Evolutionary conservation across 2,797 vertebrate genomes (phyloP), one percentile per base, ranked within the genome.

Genomic region (Triplophysa yarkandensis): DNA sequence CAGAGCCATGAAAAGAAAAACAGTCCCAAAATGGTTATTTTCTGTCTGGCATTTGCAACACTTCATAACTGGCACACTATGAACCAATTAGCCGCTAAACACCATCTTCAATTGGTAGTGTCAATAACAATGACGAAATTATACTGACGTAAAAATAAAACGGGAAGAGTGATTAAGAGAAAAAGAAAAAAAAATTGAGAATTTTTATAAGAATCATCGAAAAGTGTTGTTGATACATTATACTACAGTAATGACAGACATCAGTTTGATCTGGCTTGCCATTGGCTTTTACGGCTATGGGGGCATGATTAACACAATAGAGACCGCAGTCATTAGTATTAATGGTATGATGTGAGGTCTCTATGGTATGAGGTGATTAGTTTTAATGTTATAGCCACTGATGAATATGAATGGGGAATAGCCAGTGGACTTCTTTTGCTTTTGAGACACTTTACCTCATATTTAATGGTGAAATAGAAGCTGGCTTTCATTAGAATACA

Each of bases 1-100:
- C 8, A 28, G 13, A 27, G 25, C 13, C 4, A 50, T 9, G 11
- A 21, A 54, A 6, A 46, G 44, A 46, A 16, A 7, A 61, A 13
- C 3, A 0, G 41, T 19, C 21, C 4, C 7, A 13, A 71, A 64
- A 67, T 55, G 39, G 76, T 57, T 60, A 66, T 25, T 58, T 10
- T 90, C 86, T 84, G 81, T 77, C 72, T 78, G 81, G 68, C 83
- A 83, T 87, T 88, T 87, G n/a, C 83, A 68, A 81, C 4, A 27
- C 79, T 80, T 76, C 78, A 86, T 88, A 87, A 84, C 46, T 80
- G 79, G 77, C 74, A 87, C 82, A 88, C 50, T 36, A 70, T 62
- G 60, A 80, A 70, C 55, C 73, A 80, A 69, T 64, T 66, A 70
- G 66, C 60, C 55, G 27, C 68, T 50, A 69, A 71, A 69, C 46